Conservation (phyloP, 2,888 invertebrate species). For the Aleiodes leptofemur region DNA sequence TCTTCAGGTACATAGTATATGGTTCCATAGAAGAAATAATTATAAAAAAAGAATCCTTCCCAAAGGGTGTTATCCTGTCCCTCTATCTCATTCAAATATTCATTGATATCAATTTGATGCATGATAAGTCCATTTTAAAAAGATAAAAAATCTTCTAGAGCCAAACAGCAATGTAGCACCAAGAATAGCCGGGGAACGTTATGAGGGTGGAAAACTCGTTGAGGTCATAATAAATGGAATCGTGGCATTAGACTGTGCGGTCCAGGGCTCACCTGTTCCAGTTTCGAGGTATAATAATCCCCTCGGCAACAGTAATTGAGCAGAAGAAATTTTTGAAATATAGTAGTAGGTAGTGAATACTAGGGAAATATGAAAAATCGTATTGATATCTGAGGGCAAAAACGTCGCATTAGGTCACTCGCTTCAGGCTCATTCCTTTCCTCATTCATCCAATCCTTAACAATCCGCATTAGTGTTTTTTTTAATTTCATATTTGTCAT, state of each 20-base stretch:
- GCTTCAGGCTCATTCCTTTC: constrained; percentile 85
- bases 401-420: constrained; percentile 81
- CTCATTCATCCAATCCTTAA: constrained; percentile 79
- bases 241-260: constrained; percentile 82
- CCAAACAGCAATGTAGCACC: constrained; percentile 82
- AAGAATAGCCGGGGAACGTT: constrained; percentile 79
- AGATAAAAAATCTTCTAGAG: constrained; percentile 70
- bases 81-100: constrained; percentile 76
- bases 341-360: constrained; percentile 76
- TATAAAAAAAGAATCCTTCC: constrained; percentile 44
- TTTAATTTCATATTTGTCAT: background rate
- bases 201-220: constrained; percentile 81
- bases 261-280: constrained; percentile 82
- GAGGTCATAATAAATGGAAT: constrained; percentile 76
- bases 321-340: constrained; percentile 84
- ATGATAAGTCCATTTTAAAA: too few relatives aligned
- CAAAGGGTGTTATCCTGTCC: constrained; percentile 78
- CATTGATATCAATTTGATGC: constrained; percentile 58
- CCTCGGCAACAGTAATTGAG: constrained; percentile 63
- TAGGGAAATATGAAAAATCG: constrained; percentile 75
- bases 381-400: constrained; percentile 71
- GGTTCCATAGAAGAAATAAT: too few relatives aligned
- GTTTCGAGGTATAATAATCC: constrained; percentile 80
- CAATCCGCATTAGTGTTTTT: background rate
- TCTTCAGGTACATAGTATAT: constrained; percentile 73